Evolutionary conservation across 1,140 invertebrate genomes (phyloP).

Genomic region (Lordiphosa stackelbergi): DNA sequence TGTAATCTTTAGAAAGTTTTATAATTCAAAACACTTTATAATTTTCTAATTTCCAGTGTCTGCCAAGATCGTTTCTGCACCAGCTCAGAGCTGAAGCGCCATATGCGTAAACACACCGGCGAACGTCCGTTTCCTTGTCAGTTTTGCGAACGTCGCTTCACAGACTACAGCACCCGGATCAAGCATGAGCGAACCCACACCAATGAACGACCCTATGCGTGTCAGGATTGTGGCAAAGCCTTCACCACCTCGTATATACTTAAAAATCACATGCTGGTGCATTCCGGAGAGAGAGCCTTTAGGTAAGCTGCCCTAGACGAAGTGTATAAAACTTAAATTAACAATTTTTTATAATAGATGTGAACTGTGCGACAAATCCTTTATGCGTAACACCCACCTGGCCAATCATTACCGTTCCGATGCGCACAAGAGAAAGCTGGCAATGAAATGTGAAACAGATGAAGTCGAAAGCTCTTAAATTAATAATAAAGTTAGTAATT

Average conservation of each 20-base stretch:
- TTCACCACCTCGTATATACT: conserved; percentile 78
- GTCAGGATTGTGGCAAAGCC: conserved; percentile 79
- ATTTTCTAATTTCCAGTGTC: conserved; percentile 29
- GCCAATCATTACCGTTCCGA: conserved; percentile 57
- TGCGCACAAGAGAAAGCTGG: conserved; percentile 46
- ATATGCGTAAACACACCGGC: conserved; percentile 66
- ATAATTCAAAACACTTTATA: background rate
- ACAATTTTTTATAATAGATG: too few relatives aligned
- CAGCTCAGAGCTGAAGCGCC: conserved; percentile 62
- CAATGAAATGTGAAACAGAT: background rate
- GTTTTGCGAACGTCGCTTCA: conserved; percentile 58
- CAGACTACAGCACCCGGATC: conserved; percentile 62
- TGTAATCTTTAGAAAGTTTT: background rate
- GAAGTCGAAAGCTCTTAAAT: background rate
- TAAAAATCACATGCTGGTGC: conserved; percentile 65
- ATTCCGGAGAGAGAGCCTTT: conserved; percentile 62
- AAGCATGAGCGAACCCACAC: conserved; percentile 79
- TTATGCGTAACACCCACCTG: conserved; percentile 58
- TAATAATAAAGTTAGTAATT: background rate
- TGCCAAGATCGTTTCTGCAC: conserved; percentile 70
- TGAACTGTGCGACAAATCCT: conserved; percentile 61
- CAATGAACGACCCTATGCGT: conserved; percentile 80
- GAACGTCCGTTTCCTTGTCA: conserved; percentile 61
- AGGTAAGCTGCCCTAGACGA: conserved; percentile 21
- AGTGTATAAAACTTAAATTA: background rate